phyloP scores from a whole-genome alignment of 2,113 vertebrate species.

The Toxotes jaculatrix region DNA sequence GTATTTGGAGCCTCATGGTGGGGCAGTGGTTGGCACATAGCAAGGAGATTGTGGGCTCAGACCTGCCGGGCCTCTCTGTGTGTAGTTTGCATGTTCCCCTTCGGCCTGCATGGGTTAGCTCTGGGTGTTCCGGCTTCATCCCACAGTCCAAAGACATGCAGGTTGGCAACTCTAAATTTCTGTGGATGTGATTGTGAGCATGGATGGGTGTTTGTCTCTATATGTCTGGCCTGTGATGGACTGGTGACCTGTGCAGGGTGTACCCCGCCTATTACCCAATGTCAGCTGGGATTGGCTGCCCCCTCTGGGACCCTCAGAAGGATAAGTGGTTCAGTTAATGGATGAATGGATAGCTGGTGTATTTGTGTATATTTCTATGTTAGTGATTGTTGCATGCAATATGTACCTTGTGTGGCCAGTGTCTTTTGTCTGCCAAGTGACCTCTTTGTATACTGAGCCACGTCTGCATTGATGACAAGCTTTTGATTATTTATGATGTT shows the following conservation, averaged over 20 bases:
- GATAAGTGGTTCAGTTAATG: neutral
- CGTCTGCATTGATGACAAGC: slow-evolving; percentile 56
- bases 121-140: too few relatives aligned
- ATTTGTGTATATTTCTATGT: neutral
- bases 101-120: too few relatives aligned
- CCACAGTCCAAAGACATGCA: too few relatives aligned
- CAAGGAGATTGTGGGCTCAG: too few relatives aligned
- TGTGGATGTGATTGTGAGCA: too few relatives aligned
- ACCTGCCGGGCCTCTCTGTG: too few relatives aligned
- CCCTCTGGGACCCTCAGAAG: neutral
- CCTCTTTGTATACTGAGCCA: slow-evolving; percentile 55
- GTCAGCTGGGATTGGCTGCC: neutral
- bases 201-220: too few relatives aligned
- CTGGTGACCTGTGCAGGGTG: neutral
- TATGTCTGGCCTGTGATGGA: neutral
- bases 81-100: too few relatives aligned
- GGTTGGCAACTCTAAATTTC: too few relatives aligned
- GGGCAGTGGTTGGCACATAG: too few relatives aligned
- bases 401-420: slow-evolving; percentile 26
- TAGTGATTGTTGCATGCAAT: neutral
- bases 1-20: too few relatives aligned
- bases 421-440: slow-evolving; percentile 18
- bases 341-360: neutral
- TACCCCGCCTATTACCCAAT: neutral
- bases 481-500: slow-evolving; percentile 80